phyloP scores from a whole-genome alignment of 2,888 invertebrate genomes.

The Phengaris arion region DNA sequence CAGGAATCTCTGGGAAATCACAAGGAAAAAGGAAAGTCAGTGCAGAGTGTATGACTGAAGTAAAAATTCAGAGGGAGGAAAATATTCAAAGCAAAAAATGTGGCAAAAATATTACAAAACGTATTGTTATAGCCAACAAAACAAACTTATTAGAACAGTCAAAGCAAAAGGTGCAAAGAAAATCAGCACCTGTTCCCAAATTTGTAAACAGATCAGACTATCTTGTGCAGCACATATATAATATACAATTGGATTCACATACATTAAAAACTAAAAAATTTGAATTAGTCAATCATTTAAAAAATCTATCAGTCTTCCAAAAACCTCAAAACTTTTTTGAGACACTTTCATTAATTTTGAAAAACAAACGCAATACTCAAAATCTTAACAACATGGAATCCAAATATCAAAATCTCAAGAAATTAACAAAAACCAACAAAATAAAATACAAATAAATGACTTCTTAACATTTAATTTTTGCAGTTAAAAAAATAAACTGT shows the following conservation, averaged over 20 bases:
- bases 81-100: background rate
- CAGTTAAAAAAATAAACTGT: too few relatives aligned
- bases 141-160: background rate
- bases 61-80: background rate
- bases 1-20: background rate
- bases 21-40: background rate
- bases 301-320: background rate
- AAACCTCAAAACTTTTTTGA: conserved; percentile 4
- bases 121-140: background rate
- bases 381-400: background rate
- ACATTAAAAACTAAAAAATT: background rate
- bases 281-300: background rate
- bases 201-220: background rate
- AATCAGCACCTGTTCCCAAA: background rate
- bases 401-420: background rate
- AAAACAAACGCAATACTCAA: background rate
- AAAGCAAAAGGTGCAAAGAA: background rate
- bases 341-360: background rate
- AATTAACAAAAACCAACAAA: background rate
- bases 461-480: too few relatives aligned
- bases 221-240: background rate
- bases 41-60: background rate
- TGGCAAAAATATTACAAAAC: background rate
- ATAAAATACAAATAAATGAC: background rate
- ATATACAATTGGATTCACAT: conserved; percentile 12